Percentiles rank a stretch among this genome's conserved stretches.
Conservation (phyloP, 2,888 invertebrate species). For the Agrenia bidenticulata region DNA sequence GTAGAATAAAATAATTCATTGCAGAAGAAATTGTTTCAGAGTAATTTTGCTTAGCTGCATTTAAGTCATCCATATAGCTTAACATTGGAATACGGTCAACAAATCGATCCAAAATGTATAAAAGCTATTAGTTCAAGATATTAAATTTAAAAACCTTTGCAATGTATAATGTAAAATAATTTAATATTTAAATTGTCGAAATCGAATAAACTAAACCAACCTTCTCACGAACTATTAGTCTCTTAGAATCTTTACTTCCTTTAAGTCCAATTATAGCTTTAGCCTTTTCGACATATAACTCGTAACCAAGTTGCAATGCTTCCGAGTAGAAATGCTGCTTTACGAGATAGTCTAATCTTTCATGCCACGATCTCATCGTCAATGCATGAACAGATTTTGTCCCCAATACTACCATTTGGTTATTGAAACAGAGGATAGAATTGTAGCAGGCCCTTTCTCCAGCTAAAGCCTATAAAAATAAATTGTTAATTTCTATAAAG, state of each 20-base stretch:
- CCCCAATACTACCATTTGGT: constrained; percentile 71
- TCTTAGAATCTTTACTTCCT: constrained; percentile 59
- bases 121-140: constrained; percentile 51
- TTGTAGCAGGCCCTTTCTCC: constrained; percentile 76
- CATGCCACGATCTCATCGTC: constrained; percentile 60
- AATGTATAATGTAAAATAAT: constrained; percentile 6
- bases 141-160: constrained; percentile 5
- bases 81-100: constrained; percentile 54
- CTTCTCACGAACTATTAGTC: constrained; percentile 58
- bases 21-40: constrained; percentile 48
- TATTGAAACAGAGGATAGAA: constrained; percentile 68
- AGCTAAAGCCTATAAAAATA: constrained; percentile 63
- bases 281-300: constrained; percentile 65
- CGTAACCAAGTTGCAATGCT: constrained; percentile 63
- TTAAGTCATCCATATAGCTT: constrained; percentile 50
- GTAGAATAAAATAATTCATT: constrained; percentile 55
- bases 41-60: constrained; percentile 51
- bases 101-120: constrained; percentile 55
- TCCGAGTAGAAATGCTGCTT: constrained; percentile 62
- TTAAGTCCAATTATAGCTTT: constrained; percentile 65
- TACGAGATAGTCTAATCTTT: constrained; percentile 59
- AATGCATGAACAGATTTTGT: constrained; percentile 64
- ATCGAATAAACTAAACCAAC: constrained; percentile 21
- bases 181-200: neutral
- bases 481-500: constrained; percentile 31